Conservation (phyloP, 2,797 vertebrate genomes). For the Ambastaia sidthimunki region DNA sequence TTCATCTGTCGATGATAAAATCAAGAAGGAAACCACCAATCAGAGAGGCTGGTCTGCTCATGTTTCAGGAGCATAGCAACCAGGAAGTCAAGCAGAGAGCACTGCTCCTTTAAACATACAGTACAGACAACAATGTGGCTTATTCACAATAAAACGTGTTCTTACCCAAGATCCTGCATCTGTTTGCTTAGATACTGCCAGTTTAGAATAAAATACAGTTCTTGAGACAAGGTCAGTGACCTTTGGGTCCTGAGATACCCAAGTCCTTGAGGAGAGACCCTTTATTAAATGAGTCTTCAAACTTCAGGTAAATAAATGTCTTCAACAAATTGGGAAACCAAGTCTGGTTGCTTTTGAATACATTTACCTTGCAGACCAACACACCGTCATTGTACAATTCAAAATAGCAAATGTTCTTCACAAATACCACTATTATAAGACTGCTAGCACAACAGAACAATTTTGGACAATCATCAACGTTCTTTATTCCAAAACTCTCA, state of each 20-base stretch:
- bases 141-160: slow-evolving; percentile 65
- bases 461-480: neutral
- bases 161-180: slow-evolving; percentile 63
- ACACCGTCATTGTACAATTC: too few relatives aligned
- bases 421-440: too few relatives aligned
- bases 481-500: neutral
- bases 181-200: slow-evolving; percentile 64
- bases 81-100: slow-evolving; percentile 41
- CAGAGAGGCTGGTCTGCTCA: slow-evolving; percentile 22
- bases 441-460: slow-evolving; percentile 1
- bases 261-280: too few relatives aligned
- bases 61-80: slow-evolving; percentile 46
- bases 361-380: too few relatives aligned
- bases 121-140: slow-evolving; percentile 50
- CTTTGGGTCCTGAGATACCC: too few relatives aligned
- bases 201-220: slow-evolving; percentile 60
- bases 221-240: slow-evolving; percentile 11
- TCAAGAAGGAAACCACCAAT: neutral
- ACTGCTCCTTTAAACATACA: slow-evolving; percentile 15
- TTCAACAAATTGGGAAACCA: too few relatives aligned
- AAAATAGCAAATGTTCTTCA: too few relatives aligned
- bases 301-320: too few relatives aligned
- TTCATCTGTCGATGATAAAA: neutral
- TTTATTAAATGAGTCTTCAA: too few relatives aligned
- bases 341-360: too few relatives aligned